Percentiles rank a stretch among this genome's conserved stretches.
Evolutionary conservation across 2,888 invertebrate genomes (phyloP).

Genomic region (Leptopilina myrica): DNA sequence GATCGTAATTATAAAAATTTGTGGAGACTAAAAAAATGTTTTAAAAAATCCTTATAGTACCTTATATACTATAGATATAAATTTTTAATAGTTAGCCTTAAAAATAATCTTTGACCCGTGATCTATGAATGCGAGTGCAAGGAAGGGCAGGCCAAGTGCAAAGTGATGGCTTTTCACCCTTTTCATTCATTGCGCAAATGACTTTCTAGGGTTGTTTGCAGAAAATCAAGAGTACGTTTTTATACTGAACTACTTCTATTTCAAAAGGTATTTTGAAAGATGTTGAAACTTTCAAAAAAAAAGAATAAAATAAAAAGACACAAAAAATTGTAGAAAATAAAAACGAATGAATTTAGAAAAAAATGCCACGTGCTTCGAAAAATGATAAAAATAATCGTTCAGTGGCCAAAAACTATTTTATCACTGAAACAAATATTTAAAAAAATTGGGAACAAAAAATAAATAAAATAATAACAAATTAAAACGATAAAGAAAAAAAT

Average conservation of each 20-base stretch:
- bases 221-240: constrained; percentile 1
- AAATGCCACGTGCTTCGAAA: neutral
- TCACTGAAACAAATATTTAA: neutral
- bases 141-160: constrained; percentile 32
- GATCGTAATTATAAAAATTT: neutral
- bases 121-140: constrained; percentile 27
- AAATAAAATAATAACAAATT: too few relatives aligned
- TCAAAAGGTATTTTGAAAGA: constrained; percentile 1
- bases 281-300: neutral
- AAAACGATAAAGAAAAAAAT: too few relatives aligned
- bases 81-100: constrained; percentile 14
- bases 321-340: neutral
- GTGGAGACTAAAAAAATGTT: neutral
- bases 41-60: neutral
- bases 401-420: neutral
- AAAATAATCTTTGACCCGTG: constrained; percentile 35
- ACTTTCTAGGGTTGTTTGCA: constrained; percentile 28
- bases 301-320: neutral
- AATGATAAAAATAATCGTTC: neutral
- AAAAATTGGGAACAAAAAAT: neutral
- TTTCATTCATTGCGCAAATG: constrained; percentile 38
- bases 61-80: too few relatives aligned
- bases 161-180: constrained; percentile 29
- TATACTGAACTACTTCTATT: constrained; percentile 6
- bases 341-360: neutral